These are phyloP conservation scores for Aspiorhynchus laticeps DNA, from an alignment of 2,113 vertebrate genomes.

Conservation along the genomic window DNA sequence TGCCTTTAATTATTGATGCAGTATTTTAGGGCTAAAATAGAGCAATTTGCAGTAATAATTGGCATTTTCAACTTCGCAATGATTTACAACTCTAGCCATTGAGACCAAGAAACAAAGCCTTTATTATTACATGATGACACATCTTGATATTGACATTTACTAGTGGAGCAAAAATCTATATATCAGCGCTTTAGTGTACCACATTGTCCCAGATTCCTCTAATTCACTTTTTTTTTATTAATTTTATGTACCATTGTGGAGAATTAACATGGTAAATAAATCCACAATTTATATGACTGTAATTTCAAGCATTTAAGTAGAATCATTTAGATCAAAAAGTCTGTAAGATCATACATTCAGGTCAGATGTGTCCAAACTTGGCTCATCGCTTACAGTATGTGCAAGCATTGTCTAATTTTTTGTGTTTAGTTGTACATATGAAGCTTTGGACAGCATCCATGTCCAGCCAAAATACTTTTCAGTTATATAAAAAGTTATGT, in stretches of 20 bases:
- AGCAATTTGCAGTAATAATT: background rate
- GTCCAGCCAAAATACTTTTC: background rate
- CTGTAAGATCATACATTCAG: background rate
- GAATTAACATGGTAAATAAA: background rate
- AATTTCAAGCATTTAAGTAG: background rate
- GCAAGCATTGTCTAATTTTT: background rate
- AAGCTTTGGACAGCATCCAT: background rate
- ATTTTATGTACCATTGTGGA: background rate
- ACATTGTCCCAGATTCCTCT: background rate
- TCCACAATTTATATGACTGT: background rate
- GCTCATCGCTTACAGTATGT: background rate
- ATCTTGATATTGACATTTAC: background rate
- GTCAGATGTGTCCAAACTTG: background rate
- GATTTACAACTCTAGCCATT: background rate
- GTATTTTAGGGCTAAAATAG: background rate
- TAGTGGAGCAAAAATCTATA: background rate
- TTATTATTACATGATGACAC: background rate
- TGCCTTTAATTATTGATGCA: background rate
- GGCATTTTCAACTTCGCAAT: background rate
- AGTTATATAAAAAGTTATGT: background rate
- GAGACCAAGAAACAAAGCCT: background rate
- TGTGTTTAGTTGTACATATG: background rate
- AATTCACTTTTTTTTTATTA: background rate
- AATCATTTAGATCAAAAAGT: background rate
- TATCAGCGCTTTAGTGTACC: background rate